Percentiles rank a stretch among this genome's conserved stretches.
Evolutionary conservation across 2,888 invertebrate genomes (phyloP).

Genomic region (Charanyca ferruginea): DNA sequence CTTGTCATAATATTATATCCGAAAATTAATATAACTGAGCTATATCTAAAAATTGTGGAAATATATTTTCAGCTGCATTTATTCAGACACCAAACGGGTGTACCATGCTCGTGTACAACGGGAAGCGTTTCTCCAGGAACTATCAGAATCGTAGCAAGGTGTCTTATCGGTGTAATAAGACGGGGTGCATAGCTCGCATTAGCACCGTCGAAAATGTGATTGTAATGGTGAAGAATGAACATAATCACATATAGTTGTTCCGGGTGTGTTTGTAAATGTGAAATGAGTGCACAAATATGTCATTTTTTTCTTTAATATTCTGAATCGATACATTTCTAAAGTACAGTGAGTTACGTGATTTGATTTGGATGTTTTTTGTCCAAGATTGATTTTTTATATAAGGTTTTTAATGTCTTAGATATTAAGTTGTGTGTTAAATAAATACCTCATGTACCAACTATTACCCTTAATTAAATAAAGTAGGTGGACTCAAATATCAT

Average conservation of each 20-base stretch:
- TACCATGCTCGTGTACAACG: constrained; percentile 70
- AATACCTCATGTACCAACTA: not conserved
- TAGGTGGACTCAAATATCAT: not conserved
- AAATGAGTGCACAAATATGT: not conserved
- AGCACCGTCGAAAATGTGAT: constrained; percentile 70
- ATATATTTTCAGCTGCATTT: constrained; percentile 65
- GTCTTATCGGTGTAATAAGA: constrained; percentile 80
- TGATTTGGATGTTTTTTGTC: too few relatives aligned
- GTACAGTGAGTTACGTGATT: too few relatives aligned
- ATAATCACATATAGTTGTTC: constrained; percentile 65
- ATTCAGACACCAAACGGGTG: constrained; percentile 71
- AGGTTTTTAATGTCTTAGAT: not conserved
- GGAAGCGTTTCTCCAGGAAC: constrained; percentile 74
- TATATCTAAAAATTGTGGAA: constrained; percentile 7
- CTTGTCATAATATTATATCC: too few relatives aligned
- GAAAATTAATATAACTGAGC: not conserved
- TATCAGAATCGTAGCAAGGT: constrained; percentile 76
- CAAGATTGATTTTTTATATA: too few relatives aligned
- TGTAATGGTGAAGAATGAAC: constrained; percentile 69
- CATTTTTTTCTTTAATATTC: too few relatives aligned
- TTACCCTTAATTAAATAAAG: not conserved
- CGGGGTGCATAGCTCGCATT: constrained; percentile 75
- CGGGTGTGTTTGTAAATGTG: not conserved
- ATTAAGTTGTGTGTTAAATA: not conserved
- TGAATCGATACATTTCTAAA: too few relatives aligned